Percentiles rank a stretch among this genome's conserved stretches.
Evolutionary conservation across 2,797 vertebrate genomes (phyloP).

Genomic region (Percopsis omiscomaycus): DNA sequence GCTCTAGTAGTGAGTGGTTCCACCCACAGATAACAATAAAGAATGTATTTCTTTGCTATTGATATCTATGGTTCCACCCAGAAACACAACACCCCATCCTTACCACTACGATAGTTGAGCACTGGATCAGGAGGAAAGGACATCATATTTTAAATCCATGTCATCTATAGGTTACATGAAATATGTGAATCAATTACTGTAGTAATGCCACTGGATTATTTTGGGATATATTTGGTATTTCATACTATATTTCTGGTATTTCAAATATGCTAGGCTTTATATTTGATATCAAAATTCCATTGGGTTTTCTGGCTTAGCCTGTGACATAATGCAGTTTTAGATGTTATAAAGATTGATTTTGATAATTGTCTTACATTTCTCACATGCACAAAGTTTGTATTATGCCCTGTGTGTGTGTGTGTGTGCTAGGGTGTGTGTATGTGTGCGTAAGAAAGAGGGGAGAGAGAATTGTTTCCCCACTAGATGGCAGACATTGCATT

Average conservation of each 20-base stretch:
- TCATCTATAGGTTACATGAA: slow-evolving; percentile 1
- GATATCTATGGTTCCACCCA: not conserved
- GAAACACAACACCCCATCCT: not conserved
- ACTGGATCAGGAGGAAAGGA: slow-evolving; percentile 19
- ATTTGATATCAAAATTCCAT: too few relatives aligned
- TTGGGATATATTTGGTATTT: too few relatives aligned
- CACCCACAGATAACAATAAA: not conserved
- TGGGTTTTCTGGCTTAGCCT: too few relatives aligned
- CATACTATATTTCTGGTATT: too few relatives aligned
- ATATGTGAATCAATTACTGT: not conserved
- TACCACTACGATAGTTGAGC: not conserved
- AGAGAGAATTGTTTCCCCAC: slow-evolving; percentile 36
- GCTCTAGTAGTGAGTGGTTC: slow-evolving; percentile 1
- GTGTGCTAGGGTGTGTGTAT: too few relatives aligned
- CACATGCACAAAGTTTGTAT: too few relatives aligned
- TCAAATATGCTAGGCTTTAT: too few relatives aligned
- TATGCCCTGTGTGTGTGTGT: too few relatives aligned
- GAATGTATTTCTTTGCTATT: too few relatives aligned
- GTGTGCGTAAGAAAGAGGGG: not conserved
- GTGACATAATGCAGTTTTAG: too few relatives aligned
- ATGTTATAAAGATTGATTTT: too few relatives aligned
- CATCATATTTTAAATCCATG: slow-evolving; percentile 13
- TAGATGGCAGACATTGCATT: slow-evolving; percentile 56
- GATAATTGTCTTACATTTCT: too few relatives aligned
- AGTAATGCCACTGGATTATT: slow-evolving; percentile 14